A percentile compares a stretch with the other conserved stretches of the same genome.
These are phyloP conservation scores for Sternarchorhynchus goeldii DNA, from an alignment of 2,797 vertebrate species.

Conservation along the genomic window DNA sequence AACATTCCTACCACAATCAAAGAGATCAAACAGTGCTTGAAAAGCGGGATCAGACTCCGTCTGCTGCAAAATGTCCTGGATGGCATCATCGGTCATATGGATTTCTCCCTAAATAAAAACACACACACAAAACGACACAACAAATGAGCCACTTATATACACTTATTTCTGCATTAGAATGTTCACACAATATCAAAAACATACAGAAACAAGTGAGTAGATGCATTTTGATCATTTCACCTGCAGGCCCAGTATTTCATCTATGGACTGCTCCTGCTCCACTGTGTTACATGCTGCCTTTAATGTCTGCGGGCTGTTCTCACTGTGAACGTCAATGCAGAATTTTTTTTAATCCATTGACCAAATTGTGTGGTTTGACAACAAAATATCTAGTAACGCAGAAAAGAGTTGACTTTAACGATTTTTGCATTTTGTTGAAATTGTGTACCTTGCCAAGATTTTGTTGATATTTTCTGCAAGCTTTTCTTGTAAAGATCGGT, in stretches of 20 bases:
- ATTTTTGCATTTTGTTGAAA: background rate
- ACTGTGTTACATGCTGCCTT: constrained; percentile 78
- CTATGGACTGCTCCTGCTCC: constrained; percentile 91
- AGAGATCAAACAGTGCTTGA: constrained; percentile 96
- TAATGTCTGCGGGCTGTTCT: constrained; percentile 78
- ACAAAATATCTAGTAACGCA: background rate
- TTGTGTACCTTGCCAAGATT: constrained; percentile 88
- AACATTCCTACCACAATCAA: constrained; percentile 84
- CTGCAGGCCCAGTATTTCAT: constrained; percentile 96
- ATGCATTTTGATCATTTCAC: constrained; percentile 62
- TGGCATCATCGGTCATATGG: constrained; percentile 97
- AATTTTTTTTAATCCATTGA: constrained; percentile 9
- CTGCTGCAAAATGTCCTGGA: constrained; percentile 95
- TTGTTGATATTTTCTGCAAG: constrained; percentile 99
- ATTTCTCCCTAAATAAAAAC: constrained; percentile 84
- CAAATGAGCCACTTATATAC: background rate
- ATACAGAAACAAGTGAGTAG: background rate
- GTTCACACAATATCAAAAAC: background rate
- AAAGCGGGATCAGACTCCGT: constrained; percentile 98
- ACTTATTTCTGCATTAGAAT: background rate
- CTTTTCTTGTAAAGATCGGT: constrained; percentile 94
- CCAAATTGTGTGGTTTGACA: background rate
- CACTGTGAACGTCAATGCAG: constrained; percentile 69
- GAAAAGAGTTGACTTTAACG: background rate
- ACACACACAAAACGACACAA: background rate